Conservation (phyloP, 1,140 invertebrate genomes). For the Glossosoma conforme region DNA sequence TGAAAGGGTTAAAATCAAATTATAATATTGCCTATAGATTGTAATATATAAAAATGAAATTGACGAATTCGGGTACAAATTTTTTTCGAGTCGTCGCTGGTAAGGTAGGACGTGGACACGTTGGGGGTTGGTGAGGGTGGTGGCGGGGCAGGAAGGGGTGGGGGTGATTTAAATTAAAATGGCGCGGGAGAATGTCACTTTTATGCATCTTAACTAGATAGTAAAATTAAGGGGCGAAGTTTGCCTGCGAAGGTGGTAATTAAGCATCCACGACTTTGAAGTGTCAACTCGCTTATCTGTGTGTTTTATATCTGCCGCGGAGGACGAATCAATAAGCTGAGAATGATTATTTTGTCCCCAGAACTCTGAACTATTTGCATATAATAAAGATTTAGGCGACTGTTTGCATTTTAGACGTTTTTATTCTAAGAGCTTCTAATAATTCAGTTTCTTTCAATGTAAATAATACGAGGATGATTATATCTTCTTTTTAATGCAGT, state of each 20-base stretch:
- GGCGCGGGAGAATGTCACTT: slow-evolving; percentile 32
- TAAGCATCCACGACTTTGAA: slow-evolving; percentile 31
- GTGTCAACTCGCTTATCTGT: slow-evolving; percentile 31
- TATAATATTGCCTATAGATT: too few species aligned
- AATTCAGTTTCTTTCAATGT: too few species aligned
- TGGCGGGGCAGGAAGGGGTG: slow-evolving; percentile 4
- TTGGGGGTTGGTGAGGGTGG: slow-evolving; percentile 2
- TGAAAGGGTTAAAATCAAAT: too few species aligned
- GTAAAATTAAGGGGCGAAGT: slow-evolving; percentile 32
- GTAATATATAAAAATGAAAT: too few species aligned
- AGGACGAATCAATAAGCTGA: slow-evolving; percentile 27
- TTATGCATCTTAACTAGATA: slow-evolving; percentile 33
- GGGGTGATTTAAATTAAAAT: slow-evolving; percentile 33
- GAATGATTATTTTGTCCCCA: neutral
- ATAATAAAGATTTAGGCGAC: slow-evolving; percentile 6
- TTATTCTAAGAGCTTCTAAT: too few species aligned
- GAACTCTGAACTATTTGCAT: slow-evolving; percentile 12
- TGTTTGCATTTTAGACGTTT: too few species aligned
- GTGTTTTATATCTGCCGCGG: slow-evolving; percentile 28
- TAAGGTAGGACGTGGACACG: neutral
- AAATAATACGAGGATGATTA: too few species aligned
- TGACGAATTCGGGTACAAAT: neutral
- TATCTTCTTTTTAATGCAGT: too few species aligned
- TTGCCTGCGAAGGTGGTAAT: slow-evolving; percentile 32
- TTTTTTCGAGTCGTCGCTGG: slow-evolving; percentile 8